phyloP scores from a whole-genome alignment of 2,113 vertebrate species.

The Psammodynastes pulverulentus region DNA sequence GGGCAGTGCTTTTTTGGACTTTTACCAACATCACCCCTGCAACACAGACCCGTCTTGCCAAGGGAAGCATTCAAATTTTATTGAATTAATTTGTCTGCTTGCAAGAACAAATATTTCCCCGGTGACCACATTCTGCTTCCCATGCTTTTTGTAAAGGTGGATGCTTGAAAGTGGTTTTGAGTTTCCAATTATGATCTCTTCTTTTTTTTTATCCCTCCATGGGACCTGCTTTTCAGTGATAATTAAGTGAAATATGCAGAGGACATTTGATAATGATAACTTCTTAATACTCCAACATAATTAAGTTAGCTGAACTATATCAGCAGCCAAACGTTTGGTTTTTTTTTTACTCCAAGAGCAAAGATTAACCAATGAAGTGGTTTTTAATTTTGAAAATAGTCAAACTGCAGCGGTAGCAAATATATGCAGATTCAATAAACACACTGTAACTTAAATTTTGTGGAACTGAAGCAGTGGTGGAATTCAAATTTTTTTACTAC shows the following conservation, averaged over 20 bases:
- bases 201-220: neutral
- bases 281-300: slow-evolving; percentile 38
- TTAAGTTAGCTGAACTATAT: slow-evolving; percentile 24
- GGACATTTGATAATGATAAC: slow-evolving; percentile 26
- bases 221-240: slow-evolving; percentile 33
- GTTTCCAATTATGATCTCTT: slow-evolving; percentile 7
- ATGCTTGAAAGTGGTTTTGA: slow-evolving; percentile 35
- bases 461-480: neutral
- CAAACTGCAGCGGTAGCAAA: neutral
- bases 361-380: neutral
- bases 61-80: slow-evolving; percentile 37
- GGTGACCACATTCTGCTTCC: slow-evolving; percentile 8
- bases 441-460: neutral
- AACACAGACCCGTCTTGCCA: slow-evolving; percentile 18
- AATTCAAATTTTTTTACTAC: too few species aligned
- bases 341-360: slow-evolving; percentile 5
- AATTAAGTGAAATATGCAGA: slow-evolving; percentile 32
- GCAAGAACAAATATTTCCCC: slow-evolving; percentile 38
- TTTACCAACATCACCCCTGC: slow-evolving; percentile 43
- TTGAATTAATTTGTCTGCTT: slow-evolving; percentile 48
- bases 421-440: neutral
- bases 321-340: neutral
- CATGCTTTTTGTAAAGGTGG: neutral
- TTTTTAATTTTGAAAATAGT: neutral
- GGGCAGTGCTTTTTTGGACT: slow-evolving; percentile 30